These are phyloP conservation scores for Callocephalon fimbriatum DNA, from an alignment of 2,113 vertebrate species.

Conservation along the genomic window DNA sequence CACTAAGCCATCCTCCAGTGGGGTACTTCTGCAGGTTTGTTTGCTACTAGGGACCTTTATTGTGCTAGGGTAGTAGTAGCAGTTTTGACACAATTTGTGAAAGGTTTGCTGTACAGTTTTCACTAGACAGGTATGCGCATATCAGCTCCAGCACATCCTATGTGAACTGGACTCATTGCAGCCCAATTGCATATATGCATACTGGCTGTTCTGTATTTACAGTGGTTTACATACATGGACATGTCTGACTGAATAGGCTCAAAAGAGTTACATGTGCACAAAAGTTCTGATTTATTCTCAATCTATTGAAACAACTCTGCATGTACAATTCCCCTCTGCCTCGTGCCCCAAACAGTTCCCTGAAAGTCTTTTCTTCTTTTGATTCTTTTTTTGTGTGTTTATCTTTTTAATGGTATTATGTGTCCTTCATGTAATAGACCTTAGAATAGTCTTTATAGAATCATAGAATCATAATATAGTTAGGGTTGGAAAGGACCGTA, in stretches of 20 bases:
- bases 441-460: not conserved
- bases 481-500: not conserved
- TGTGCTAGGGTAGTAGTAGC: not conserved
- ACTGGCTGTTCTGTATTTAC: not conserved
- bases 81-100: not conserved
- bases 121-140: fast-evolving
- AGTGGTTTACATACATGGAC: not conserved
- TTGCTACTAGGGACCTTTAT: not conserved
- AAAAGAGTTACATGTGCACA: not conserved
- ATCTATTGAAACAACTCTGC: not conserved
- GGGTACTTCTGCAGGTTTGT: not conserved
- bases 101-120: not conserved
- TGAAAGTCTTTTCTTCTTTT: not conserved
- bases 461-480: not conserved
- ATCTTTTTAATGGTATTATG: not conserved
- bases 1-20: not conserved
- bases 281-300: not conserved
- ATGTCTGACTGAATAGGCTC: not conserved
- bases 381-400: not conserved
- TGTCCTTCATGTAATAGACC: not conserved
- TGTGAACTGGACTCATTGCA: not conserved
- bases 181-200: not conserved
- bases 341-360: not conserved
- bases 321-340: not conserved
- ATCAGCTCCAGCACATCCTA: not conserved